These are phyloP conservation scores for Nymphalis urticae DNA, from an alignment of 2,888 invertebrate species.

Conservation along the genomic window DNA sequence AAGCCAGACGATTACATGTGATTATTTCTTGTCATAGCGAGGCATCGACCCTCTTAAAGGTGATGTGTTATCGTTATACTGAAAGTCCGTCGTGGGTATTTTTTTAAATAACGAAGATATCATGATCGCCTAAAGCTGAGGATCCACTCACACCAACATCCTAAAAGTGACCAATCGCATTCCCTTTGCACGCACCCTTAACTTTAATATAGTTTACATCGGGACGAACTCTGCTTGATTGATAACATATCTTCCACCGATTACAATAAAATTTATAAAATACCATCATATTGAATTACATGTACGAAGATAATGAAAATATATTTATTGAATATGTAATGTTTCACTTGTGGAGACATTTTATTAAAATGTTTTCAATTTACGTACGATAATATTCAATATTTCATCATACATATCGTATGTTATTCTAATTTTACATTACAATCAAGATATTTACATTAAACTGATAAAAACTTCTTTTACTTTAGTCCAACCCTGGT, in stretches of 20 bases:
- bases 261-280: constrained; percentile 31
- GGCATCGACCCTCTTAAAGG: constrained; percentile 50
- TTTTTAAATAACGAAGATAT: constrained; percentile 49
- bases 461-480: neutral
- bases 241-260: neutral
- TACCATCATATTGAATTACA: neutral
- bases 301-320: no score
- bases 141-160: constrained; percentile 51
- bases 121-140: constrained; percentile 55
- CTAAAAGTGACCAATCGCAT: constrained; percentile 36
- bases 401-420: neutral
- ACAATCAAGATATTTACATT: neutral
- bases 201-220: constrained; percentile 24
- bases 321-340: no score
- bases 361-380: neutral
- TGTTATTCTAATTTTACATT: neutral
- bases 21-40: constrained; percentile 66
- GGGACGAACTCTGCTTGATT: constrained; percentile 17
- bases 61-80: constrained; percentile 41
- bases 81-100: constrained; percentile 38
- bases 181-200: constrained; percentile 40
- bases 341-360: no score
- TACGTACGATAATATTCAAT: neutral
- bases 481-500: constrained; percentile 51
- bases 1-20: constrained; percentile 56